Evolutionary conservation across 2,113 vertebrate genomes (phyloP).

Genomic region (Mustela nigripes): DNA sequence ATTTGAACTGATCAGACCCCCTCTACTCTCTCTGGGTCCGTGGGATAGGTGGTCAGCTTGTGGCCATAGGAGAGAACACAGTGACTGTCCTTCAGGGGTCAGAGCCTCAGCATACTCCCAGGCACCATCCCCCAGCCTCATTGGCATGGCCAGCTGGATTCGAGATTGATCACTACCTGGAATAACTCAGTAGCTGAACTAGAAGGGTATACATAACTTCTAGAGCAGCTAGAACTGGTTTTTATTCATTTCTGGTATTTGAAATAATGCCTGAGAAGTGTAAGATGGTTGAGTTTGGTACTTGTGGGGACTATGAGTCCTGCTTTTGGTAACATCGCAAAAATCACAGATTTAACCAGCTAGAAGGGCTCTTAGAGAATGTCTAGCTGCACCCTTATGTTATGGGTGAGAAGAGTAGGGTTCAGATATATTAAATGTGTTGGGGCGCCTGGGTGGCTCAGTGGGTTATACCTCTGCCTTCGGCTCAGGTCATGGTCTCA

Average conservation of each 20-base stretch:
- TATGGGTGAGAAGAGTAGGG: neutral
- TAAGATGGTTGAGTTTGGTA: neutral
- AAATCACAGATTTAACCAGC: neutral
- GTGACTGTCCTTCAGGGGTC: neutral
- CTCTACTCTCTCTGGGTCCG: neutral
- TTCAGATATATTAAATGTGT: neutral
- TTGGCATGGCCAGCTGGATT: neutral
- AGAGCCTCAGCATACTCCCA: neutral
- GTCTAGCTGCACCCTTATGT: neutral
- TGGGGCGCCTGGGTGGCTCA: neutral
- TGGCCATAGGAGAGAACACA: neutral
- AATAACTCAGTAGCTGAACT: neutral
- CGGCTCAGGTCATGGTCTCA: too few relatives aligned
- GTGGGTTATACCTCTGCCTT: too few relatives aligned
- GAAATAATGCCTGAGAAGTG: neutral
- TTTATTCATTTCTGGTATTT: neutral
- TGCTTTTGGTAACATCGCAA: neutral
- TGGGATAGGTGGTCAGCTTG: neutral
- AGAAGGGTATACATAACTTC: neutral
- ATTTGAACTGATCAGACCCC: neutral
- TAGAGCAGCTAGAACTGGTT: neutral
- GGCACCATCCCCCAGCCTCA: neutral
- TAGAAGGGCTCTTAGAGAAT: neutral
- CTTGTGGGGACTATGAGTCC: neutral
- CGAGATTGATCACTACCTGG: neutral